phyloP scores from a whole-genome alignment of 2,113 vertebrate species.

The Cyrtonyx montezumae region DNA sequence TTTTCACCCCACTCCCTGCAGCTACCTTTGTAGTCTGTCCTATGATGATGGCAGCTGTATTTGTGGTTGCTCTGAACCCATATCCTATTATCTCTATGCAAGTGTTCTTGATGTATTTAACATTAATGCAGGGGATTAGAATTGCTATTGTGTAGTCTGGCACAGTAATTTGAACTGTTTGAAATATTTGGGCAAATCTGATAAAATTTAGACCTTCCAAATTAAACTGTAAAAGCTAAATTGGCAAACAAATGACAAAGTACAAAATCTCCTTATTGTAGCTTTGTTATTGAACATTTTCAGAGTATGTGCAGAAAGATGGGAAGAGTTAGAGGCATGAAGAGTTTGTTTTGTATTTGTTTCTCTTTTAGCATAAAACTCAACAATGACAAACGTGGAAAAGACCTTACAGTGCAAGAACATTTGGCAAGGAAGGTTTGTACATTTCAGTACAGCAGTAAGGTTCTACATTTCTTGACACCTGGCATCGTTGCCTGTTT shows the following conservation, averaged over 20 bases:
- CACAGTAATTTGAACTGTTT: background rate
- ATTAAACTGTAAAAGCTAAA: background rate
- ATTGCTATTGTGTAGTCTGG: background rate
- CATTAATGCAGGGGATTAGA: background rate
- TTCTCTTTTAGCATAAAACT: background rate
- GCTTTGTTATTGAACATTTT: background rate
- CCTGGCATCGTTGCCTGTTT: background rate
- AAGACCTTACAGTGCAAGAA: background rate
- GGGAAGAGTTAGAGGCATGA: background rate
- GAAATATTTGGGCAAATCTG: background rate
- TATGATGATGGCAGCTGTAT: background rate
- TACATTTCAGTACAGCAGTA: too few relatives aligned
- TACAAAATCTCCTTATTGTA: background rate
- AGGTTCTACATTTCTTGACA: background rate
- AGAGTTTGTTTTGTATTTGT: background rate
- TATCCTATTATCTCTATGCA: background rate
- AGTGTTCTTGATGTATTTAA: background rate
- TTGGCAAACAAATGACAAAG: background rate
- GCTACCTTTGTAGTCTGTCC: background rate
- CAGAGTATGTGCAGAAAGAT: background rate
- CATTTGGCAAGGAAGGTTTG: rapidly evolving
- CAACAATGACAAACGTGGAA: background rate
- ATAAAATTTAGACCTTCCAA: background rate
- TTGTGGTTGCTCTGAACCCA: background rate
- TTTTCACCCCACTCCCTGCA: background rate